Conservation (phyloP, 2,113 vertebrate species). For the Pyxicephalus adspersus region DNA sequence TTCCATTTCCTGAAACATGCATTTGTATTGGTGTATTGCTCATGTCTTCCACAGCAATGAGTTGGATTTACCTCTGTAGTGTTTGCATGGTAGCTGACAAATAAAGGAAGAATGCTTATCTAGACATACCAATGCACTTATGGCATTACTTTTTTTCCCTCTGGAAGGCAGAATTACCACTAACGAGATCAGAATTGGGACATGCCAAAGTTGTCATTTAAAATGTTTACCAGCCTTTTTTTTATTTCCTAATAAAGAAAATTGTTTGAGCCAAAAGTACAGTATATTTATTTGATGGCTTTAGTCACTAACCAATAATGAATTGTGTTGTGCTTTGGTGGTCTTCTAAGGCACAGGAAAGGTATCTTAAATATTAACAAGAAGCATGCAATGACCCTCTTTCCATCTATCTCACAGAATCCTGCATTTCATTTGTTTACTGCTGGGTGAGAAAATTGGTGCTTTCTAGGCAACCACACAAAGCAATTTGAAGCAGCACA, state of each 20-base stretch:
- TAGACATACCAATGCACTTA: conserved; percentile 45
- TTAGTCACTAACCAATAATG: not conserved
- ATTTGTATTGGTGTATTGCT: conserved; percentile 41
- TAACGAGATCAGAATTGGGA: conserved; percentile 2
- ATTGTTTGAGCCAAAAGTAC: conserved; percentile 27
- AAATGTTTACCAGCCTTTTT: conserved; percentile 45
- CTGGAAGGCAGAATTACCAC: conserved; percentile 5
- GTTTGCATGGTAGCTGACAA: conserved; percentile 46
- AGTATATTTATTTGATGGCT: conserved; percentile 22
- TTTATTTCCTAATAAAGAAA: conserved; percentile 41
- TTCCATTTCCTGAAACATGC: conserved; percentile 73
- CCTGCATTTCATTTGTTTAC: too few relatives aligned
- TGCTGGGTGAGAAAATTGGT: too few relatives aligned
- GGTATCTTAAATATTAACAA: too few relatives aligned
- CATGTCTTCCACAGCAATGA: conserved; percentile 44
- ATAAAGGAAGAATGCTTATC: conserved; percentile 26
- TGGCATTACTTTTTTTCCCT: conserved; percentile 38
- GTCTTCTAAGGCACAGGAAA: too few relatives aligned
- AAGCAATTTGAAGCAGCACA: too few relatives aligned
- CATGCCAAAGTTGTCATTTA: conserved; percentile 53
- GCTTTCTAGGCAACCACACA: too few relatives aligned
- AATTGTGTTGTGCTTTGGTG: too few relatives aligned
- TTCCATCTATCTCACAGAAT: too few relatives aligned
- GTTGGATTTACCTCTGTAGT: conserved; percentile 42
- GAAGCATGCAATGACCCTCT: too few relatives aligned